Base-by-base conservation (phyloP, 2,113 vertebrate genomes). In the Grammomys surdaster region DNA sequence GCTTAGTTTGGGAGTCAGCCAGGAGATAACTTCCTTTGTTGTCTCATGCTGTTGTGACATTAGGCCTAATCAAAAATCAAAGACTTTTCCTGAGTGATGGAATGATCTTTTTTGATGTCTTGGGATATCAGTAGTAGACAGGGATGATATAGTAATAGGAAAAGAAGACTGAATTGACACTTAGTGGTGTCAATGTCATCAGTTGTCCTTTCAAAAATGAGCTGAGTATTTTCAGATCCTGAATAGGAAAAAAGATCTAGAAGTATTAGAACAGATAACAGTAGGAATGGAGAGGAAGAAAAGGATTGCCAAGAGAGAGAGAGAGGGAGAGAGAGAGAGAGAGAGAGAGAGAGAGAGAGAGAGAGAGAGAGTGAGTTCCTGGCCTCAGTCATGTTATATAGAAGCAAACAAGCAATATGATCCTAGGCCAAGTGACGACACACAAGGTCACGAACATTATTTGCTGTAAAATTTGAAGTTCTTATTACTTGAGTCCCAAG, bases 341-440 rank as follows among this genome's bases (percentile, higher is more conserved):
- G 0, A 6, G 9, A 11, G 1, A 60, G 3, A 88, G 1, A 51
- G 9, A 11, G 1, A 60, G 16, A 60, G 16, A 60, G 5, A 20
- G 16, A 60, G 51, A 51, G 51, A 43, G 51, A 33, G 3, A 73
- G 46, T 48, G 3, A 1, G 33, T 36, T 75, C 14, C 26, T 31
- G 19, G 0, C 12, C 48, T 51, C 11, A 40, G 8, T 33, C 26
- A 33, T 3, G 46, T 43, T 54, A 26, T 56, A 20, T 88, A 72
- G 31, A 51, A 69, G 5, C 3, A 20, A n/a, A 16, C 36, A 75
- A 33, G 5, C 26, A 9, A 17, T 31, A 60, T 13, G 9, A 19
- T 28, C 65, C 48, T 40, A 54, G 19, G 1, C 60, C 40, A 86
- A 11, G 20, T 65, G 26, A 31, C 13, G 67, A 28, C 7, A 46